phyloP scores from a whole-genome alignment of 2,888 invertebrate genomes.

The Athripsodes cinereus region DNA sequence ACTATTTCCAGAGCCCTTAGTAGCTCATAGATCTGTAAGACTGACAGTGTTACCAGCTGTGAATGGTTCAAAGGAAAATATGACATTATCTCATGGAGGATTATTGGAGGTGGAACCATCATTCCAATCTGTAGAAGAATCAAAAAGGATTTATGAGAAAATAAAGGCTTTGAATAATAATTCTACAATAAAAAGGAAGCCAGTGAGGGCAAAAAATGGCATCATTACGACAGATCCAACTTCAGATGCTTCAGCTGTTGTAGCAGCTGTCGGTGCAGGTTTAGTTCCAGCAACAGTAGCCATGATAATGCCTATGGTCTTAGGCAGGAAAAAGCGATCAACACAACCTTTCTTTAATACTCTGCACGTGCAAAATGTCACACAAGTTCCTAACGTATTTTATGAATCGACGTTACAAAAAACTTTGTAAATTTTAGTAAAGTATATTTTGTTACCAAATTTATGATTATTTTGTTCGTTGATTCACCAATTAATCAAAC shows the following conservation, averaged over 20 bases:
- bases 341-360: not conserved
- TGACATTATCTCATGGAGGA: slow-evolving; percentile 67
- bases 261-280: slow-evolving; percentile 71
- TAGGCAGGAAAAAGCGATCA: slow-evolving; percentile 41
- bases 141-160: slow-evolving; percentile 33
- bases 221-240: slow-evolving; percentile 35
- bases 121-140: slow-evolving; percentile 63
- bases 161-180: slow-evolving; percentile 40
- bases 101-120: slow-evolving; percentile 68
- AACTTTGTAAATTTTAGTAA: slow-evolving; percentile 12
- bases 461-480: too few species aligned
- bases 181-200: not conserved
- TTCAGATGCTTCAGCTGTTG: slow-evolving; percentile 55
- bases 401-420: slow-evolving; percentile 25
- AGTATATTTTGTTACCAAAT: too few species aligned
- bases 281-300: slow-evolving; percentile 78
- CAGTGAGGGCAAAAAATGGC: slow-evolving; percentile 30
- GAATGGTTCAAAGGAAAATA: slow-evolving; percentile 54
- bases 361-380: slow-evolving; percentile 15
- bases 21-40: slow-evolving; percentile 52
- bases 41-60: slow-evolving; percentile 68
- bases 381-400: slow-evolving; percentile 21
- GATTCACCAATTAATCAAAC: too few species aligned
- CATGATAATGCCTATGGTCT: slow-evolving; percentile 71
- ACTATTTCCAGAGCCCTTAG: slow-evolving; percentile 30